Conservation (phyloP, 2,113 vertebrate genomes). For the Phoenicopterus ruber region DNA sequence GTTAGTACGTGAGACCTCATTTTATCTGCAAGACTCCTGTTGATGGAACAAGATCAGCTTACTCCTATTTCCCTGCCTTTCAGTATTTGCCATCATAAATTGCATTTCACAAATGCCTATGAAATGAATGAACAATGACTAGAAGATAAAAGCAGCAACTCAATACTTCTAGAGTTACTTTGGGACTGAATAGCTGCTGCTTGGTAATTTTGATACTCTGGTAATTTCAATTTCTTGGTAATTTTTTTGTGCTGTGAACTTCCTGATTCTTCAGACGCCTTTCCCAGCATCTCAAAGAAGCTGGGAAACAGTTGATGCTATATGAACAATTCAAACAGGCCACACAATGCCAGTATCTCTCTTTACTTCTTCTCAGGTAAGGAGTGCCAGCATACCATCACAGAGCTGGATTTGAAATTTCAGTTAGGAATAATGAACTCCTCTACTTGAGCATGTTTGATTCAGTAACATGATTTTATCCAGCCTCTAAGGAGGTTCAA, state of each 20-base stretch:
- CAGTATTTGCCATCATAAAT: neutral
- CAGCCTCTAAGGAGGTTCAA: neutral
- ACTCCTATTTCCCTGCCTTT: neutral
- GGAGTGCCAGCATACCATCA: neutral
- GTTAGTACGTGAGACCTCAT: neutral
- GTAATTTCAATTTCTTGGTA: too few relatives aligned
- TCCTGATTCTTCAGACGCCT: neutral
- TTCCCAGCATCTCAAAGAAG: neutral
- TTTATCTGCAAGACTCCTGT: neutral
- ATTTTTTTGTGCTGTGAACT: neutral
- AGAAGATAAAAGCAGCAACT: neutral
- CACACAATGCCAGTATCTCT: neutral
- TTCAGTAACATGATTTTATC: neutral
- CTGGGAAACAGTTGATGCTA: neutral
- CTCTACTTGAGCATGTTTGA: neutral
- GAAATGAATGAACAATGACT: neutral
- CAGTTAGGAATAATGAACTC: neutral
- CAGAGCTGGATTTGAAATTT: neutral
- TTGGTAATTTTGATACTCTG: neutral
- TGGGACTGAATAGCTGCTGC: neutral
- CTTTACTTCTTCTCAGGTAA: neutral
- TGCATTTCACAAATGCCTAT: neutral
- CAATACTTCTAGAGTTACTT: neutral
- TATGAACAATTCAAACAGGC: neutral
- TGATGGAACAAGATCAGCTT: neutral